Base-by-base conservation (phyloP, 2,113 vertebrate genomes). In the Boleophthalmus pectinirostris region DNA sequence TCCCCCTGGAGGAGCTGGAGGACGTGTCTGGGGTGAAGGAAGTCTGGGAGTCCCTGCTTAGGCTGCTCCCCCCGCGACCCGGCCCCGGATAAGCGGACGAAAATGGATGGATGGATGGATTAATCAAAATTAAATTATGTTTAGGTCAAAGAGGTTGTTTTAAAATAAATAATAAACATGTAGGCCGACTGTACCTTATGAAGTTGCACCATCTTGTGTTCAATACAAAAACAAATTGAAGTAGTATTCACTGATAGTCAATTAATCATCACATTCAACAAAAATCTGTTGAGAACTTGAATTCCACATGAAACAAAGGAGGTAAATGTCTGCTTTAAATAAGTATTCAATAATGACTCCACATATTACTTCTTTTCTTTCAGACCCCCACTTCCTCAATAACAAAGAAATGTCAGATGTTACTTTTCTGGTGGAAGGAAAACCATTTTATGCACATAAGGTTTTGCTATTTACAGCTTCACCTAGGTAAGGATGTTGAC, bases 351-450 rank as follows among this genome's bases (percentile, higher is more conserved):
- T 18, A 29, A 8, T 16, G 51, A n/a, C 11, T 3, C 20, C 9
- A 20, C 20, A 1, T 53, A 20, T 54, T 9, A 10, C 8, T 54
- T 18, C n/a, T 9, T 23, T 1, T 24, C 33, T 57, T 78, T 45
- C 80, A 95, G 94, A 94, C 70, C 91, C 94, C 3, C 91, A 91
- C 70, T 94, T 93, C 75, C 89, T 94, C 58, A 95, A 95, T 83
- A 94, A 94, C 88, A 94, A 93, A 82, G 94, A 95, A 25, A 94
- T 93, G 91, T 94, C 93, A 38, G 94, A 95, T 45, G 90, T 94
- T 23, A 94, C 93, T 1, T 95, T 95, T 85, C 88, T 94, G 72
- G 93, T 94, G 82, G 94, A 94, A 69, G 93, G 92, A 66, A 94
- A 94, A 81, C 93, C 93, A 0, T 94, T 94, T 91, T 94, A 94